Conservation (phyloP, 2,888 invertebrate genomes). For the Drosophila buzzatii region DNA sequence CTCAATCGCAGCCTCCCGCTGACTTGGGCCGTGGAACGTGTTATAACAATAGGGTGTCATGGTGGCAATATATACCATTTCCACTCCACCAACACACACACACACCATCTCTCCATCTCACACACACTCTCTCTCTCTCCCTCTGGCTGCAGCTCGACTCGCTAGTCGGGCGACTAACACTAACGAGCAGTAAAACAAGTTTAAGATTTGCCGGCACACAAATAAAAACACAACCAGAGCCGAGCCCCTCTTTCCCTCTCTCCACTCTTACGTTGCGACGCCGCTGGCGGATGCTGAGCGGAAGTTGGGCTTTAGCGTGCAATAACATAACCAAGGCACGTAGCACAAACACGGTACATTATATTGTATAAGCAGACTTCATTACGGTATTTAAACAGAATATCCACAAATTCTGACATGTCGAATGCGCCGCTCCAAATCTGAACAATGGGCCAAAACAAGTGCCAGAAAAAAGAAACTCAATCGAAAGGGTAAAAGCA, state of each 20-base stretch:
- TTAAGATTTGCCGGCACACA: conserved; percentile 77
- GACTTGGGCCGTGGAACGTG: conserved; percentile 67
- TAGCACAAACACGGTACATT: conserved; percentile 84
- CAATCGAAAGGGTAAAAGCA: neutral
- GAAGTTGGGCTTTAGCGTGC: conserved; percentile 67
- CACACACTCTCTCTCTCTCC: neutral
- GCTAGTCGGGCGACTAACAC: conserved; percentile 58
- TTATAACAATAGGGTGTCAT: conserved; percentile 76
- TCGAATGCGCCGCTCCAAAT: conserved; percentile 52
- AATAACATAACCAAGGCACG: conserved; percentile 84
- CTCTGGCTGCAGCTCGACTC: neutral
- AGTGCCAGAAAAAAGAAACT: neutral
- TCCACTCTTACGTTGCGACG: neutral
- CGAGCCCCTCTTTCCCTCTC: neutral
- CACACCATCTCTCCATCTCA: neutral
- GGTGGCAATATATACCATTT: conserved; percentile 26
- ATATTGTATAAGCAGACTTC: conserved; percentile 85
- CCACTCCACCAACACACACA: neutral
- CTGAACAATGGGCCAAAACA: conserved; percentile 45
- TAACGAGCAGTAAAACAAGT: conserved; percentile 81
- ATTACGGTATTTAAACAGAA: conserved; percentile 84
- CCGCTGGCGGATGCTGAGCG: conserved; percentile 44
- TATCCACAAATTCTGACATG: conserved; percentile 78
- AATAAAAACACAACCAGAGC: conserved; percentile 67
- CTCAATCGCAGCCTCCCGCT: conserved; percentile 6